Evolutionary conservation across 2,797 vertebrate genomes (phyloP), one percentile per base, ranked within the genome.

Genomic region (Parauchenoglanis ngamensis): DNA sequence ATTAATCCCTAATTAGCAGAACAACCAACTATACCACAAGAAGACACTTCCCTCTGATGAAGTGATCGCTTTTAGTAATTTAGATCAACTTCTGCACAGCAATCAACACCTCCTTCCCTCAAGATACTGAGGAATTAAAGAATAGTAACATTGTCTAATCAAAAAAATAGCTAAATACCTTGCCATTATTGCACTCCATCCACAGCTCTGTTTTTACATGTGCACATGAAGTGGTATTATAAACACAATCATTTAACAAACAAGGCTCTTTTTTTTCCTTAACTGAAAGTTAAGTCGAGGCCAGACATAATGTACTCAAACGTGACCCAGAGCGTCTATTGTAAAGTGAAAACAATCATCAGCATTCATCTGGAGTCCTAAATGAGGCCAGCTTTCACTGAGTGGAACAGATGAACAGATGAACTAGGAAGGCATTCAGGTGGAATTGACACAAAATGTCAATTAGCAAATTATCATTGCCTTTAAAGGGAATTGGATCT

Each of bases 401-500:
- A 68, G 63, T 68, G 63, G 63, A 68, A 68, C 46, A 89, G 78
- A 44, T 61, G 83, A 89, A 87, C 49, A 87, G 87, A 89, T 82
- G 56, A 82, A 85, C 85, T 82, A 93, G 93, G 92, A 93, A 94
- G 93, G 92, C 93, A 93, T 94, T 95, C 94, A 94, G 94, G 93
- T 96, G 94, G 92, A 95, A 95, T 95, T 94, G 94, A 94, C 94
- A 91, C 93, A 92, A 95, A 94, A 95, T 95, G 95, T 96, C 94
- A 96, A 95, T 95, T 95, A 94, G 92, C 83, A 91, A 95, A 95
- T 94, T 93, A 94, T 95, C 94, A 95, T 94, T 94, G 95, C 94
- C 92, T 95, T 94, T 95, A 94, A 95, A 95, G 92, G 92, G 92
- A 94, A 93, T 91, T 73, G 89, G 83, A 93, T 92, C 90, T 94